Conservation (phyloP, 2,888 invertebrate species). For the Odontothrips loti region DNA sequence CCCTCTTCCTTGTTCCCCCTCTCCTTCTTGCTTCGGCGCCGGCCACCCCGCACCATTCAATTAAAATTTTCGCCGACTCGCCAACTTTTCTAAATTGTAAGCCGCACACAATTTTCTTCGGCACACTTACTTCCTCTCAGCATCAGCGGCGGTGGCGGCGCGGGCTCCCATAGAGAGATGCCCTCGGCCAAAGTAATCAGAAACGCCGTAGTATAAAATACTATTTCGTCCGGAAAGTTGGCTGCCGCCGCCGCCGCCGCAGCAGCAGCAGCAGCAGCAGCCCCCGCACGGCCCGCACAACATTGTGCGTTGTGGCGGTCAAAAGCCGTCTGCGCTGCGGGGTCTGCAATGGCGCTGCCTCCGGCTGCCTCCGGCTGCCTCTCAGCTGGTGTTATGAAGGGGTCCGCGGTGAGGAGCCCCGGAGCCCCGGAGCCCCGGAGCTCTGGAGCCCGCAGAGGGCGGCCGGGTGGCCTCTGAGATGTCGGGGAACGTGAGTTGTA, state of each 20-base stretch:
- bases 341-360: no score
- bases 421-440: no score
- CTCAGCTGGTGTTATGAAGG: no score
- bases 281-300: no score
- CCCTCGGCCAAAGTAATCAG: conserved; percentile 5
- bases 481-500: no score
- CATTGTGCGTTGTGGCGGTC: no score
- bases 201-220: conserved; percentile 1
- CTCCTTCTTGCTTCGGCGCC: background rate
- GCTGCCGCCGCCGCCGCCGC: background rate
- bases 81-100: conserved; percentile 6
- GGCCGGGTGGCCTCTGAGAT: no score
- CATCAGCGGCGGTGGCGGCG: background rate
- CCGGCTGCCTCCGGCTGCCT: no score
- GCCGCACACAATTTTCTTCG: background rate
- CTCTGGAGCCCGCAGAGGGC: no score
- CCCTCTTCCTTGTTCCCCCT: background rate
- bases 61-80: background rate
- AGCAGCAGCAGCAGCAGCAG: background rate
- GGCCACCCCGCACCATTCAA: background rate
- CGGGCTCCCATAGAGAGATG: background rate
- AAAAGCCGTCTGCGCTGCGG: no score
- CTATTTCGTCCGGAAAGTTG: background rate
- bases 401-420: no score
- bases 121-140: background rate